Evolutionary conservation across 2,113 vertebrate species (phyloP).

Genomic region (Cranoglanis bouderius): DNA sequence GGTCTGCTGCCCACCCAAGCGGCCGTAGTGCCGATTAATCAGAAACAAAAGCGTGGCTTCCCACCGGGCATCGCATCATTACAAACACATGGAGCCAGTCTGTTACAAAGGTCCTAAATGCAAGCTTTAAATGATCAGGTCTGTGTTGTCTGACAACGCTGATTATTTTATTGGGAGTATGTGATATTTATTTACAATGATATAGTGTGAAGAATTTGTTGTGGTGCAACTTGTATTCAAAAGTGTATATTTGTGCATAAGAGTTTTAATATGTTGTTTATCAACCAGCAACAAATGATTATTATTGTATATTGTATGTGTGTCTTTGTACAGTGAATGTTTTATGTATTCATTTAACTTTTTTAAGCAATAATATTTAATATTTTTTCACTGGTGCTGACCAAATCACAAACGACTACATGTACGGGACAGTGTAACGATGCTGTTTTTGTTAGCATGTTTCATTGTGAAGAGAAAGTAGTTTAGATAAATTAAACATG

Average conservation of each 20-base stretch:
- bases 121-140: slow-evolving; percentile 61
- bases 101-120: slow-evolving; percentile 56
- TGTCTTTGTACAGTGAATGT: slow-evolving; percentile 81
- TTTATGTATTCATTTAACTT: slow-evolving; percentile 62
- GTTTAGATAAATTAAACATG: slow-evolving; percentile 28
- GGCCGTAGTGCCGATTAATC: slow-evolving; percentile 68
- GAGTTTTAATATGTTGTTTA: slow-evolving; percentile 78
- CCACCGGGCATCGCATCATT: slow-evolving; percentile 55
- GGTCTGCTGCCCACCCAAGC: slow-evolving; percentile 59
- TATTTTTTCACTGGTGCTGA: slow-evolving; percentile 69
- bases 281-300: slow-evolving; percentile 74
- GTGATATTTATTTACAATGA: slow-evolving; percentile 71
- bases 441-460: slow-evolving; percentile 39
- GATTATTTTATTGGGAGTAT: slow-evolving; percentile 58
- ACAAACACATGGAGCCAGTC: slow-evolving; percentile 65
- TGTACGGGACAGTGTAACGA: slow-evolving; percentile 70
- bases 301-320: slow-evolving; percentile 76
- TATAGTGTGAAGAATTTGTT: slow-evolving; percentile 66
- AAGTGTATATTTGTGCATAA: slow-evolving; percentile 86
- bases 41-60: slow-evolving; percentile 63
- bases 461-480: slow-evolving; percentile 45
- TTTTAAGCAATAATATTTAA: slow-evolving; percentile 67
- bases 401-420: slow-evolving; percentile 57
- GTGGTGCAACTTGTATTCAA: slow-evolving; percentile 70
- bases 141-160: slow-evolving; percentile 59